phyloP scores from a whole-genome alignment of 1,140 invertebrate genomes.

The Drosophila sulfurigaster region DNA sequence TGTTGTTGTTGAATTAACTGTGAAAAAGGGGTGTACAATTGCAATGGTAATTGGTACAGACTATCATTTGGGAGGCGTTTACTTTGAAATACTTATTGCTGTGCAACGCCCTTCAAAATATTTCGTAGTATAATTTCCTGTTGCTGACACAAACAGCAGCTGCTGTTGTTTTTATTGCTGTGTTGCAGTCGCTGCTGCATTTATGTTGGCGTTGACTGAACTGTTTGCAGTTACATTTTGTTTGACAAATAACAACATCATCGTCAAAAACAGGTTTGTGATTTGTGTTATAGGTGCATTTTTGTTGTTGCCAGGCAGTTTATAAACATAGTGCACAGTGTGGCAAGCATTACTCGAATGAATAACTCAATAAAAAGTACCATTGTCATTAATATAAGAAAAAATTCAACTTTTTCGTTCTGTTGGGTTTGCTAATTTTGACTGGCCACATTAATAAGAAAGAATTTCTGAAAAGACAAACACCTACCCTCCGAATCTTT shows the following conservation, averaged over 20 bases:
- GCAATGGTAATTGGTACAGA: constrained; percentile 43
- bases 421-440: no score
- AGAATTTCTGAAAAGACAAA: no score
- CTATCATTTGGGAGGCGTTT: constrained; percentile 62
- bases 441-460: no score
- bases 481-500: no score
- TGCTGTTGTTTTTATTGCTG: background rate
- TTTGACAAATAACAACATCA: constrained; percentile 67
- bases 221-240: constrained; percentile 51
- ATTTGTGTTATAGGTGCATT: constrained; percentile 58
- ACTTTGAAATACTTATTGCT: constrained; percentile 30
- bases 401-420: no score
- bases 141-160: constrained; percentile 1
- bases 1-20: constrained; percentile 31
- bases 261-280: constrained; percentile 61
- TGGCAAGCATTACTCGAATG: background rate
- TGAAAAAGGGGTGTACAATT: constrained; percentile 63
- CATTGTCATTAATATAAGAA: background rate
- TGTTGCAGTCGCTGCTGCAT: background rate
- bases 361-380: background rate
- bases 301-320: constrained; percentile 58
- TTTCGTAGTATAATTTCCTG: constrained; percentile 60
- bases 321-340: constrained; percentile 43
- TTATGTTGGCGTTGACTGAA: constrained; percentile 18
- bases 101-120: constrained; percentile 64